Conservation (phyloP, 2,888 invertebrate species). For the Macaria notata region DNA sequence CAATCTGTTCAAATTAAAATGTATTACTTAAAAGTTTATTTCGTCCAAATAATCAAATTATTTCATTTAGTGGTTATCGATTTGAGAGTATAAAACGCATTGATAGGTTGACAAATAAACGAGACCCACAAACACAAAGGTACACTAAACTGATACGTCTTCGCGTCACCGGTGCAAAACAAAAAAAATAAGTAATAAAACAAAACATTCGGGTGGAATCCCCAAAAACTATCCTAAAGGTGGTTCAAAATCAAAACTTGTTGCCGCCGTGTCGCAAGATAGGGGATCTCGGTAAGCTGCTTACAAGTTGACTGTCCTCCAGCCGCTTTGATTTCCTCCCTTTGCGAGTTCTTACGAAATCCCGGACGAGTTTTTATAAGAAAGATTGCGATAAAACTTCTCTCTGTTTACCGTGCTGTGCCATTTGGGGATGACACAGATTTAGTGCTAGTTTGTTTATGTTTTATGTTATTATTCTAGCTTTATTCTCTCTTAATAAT, state of each 20-base stretch:
- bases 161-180: too few species aligned
- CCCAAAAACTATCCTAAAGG: slow-evolving; percentile 34
- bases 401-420: slow-evolving; percentile 16
- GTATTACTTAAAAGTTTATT: too few species aligned
- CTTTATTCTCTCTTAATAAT: too few species aligned
- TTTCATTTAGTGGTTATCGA: too few species aligned
- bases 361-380: slow-evolving; percentile 25
- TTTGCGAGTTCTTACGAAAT: slow-evolving; percentile 25
- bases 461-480: neutral
- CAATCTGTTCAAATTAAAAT: too few species aligned
- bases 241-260: slow-evolving; percentile 45
- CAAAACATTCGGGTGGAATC: too few species aligned
- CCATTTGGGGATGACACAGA: slow-evolving; percentile 6
- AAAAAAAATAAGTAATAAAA: too few species aligned
- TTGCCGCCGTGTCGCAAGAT: slow-evolving; percentile 43
- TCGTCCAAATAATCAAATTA: too few species aligned
- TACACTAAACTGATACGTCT: too few species aligned
- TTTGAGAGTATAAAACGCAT: too few species aligned
- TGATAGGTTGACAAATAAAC: too few species aligned
- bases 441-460: neutral
- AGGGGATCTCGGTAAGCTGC: slow-evolving; percentile 50
- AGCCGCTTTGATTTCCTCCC: slow-evolving; percentile 41
- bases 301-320: slow-evolving; percentile 48
- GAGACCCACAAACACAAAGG: too few species aligned
- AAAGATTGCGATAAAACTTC: slow-evolving; percentile 25